Evolutionary conservation across 2,113 vertebrate genomes (phyloP).

Genomic region (Leucopsar rothschildi): DNA sequence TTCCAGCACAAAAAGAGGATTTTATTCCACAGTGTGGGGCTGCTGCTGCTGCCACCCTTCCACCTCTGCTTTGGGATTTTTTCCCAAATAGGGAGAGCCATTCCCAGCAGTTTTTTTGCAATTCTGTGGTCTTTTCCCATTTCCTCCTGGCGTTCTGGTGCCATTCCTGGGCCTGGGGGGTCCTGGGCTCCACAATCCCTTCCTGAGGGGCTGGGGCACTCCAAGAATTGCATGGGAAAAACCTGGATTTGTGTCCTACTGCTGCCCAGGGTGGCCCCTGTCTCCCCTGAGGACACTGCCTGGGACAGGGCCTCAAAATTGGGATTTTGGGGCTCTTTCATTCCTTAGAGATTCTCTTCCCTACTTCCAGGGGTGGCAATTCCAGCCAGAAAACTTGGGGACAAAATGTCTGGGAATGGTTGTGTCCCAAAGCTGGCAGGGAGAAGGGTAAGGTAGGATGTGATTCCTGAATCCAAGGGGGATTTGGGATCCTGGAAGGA

Average conservation of each 20-base stretch:
- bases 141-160: accelerated
- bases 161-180: neutral
- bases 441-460: neutral
- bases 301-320: neutral
- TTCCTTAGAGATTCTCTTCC: neutral
- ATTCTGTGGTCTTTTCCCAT: accelerated
- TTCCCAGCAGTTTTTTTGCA: neutral
- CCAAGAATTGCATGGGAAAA: neutral
- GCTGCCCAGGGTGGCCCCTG: neutral
- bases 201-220: neutral
- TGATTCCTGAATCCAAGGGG: too few species aligned
- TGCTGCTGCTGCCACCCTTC: neutral
- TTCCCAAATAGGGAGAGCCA: neutral
- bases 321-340: neutral
- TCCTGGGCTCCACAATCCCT: neutral
- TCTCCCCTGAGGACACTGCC: neutral
- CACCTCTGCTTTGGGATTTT: neutral
- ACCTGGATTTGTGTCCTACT: neutral
- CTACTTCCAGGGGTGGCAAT: neutral
- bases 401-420: neutral
- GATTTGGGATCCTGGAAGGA: neutral
- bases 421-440: neutral
- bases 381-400: neutral
- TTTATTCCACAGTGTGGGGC: accelerated
- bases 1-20: neutral